Conservation (phyloP, 2,113 vertebrate genomes). For the Irena cyanogastra region DNA sequence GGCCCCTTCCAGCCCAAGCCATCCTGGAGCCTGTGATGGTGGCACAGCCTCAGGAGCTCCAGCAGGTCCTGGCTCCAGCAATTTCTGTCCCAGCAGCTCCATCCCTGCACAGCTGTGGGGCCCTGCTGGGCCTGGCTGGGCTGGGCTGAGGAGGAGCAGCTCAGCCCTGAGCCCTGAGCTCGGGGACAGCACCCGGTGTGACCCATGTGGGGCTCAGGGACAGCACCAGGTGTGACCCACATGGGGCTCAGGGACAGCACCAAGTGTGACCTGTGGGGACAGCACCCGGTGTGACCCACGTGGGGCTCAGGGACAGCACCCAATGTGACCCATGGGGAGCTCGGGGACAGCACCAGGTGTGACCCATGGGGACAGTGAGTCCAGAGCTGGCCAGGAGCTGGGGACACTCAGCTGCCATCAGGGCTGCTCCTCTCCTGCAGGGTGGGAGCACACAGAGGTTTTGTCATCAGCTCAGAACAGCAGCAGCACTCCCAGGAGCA, state of each 20-base stretch:
- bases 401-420: background rate
- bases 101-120: background rate
- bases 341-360: background rate
- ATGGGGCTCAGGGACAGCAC: background rate
- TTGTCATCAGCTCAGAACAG: background rate
- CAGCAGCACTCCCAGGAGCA: background rate
- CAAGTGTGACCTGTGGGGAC: background rate
- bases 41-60: fast-evolving
- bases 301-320: background rate
- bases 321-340: fast-evolving
- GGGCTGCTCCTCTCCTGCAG: background rate
- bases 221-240: fast-evolving
- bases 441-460: background rate
- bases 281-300: background rate
- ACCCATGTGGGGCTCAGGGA: background rate
- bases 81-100: background rate
- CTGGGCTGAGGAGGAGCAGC: background rate
- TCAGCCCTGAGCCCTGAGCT: fast-evolving
- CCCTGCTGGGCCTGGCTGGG: background rate
- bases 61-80: fast-evolving
- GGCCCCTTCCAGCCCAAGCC: too few species aligned
- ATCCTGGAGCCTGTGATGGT: fast-evolving
- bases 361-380: fast-evolving
- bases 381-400: fast-evolving
- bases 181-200: background rate